Percentiles rank a stretch among this genome's conserved stretches.
phyloP scores from a whole-genome alignment of 1,140 invertebrate genomes.

The Vanessa atalanta region DNA sequence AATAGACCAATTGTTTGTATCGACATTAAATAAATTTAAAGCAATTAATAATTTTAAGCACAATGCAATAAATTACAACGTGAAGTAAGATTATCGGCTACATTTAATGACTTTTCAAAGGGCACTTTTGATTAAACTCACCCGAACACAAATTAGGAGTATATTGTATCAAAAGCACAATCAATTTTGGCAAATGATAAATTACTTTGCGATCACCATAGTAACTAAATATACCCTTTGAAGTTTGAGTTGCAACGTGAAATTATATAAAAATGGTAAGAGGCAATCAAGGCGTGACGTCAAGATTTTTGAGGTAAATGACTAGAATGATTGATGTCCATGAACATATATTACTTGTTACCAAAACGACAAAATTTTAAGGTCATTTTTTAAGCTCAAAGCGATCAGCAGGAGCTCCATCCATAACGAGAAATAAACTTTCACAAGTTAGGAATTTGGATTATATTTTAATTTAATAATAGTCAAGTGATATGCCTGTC shows the following conservation, averaged over 20 bases:
- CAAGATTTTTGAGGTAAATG: constrained; percentile 73
- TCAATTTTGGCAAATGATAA: constrained; percentile 56
- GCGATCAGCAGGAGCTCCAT: constrained; percentile 34
- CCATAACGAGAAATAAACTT: constrained; percentile 35
- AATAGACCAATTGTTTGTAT: not conserved
- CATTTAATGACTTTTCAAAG: constrained; percentile 14
- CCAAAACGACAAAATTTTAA: constrained; percentile 61
- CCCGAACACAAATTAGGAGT: constrained; percentile 35
- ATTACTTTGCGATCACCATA: constrained; percentile 52
- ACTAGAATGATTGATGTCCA: constrained; percentile 75
- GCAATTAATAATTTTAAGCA: not conserved
- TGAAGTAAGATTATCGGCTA: not conserved
- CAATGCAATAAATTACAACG: not conserved
- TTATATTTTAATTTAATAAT: constrained; percentile 1
- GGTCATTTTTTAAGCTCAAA: constrained; percentile 49
- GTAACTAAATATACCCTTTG: constrained; percentile 50
- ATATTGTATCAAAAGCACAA: constrained; percentile 37
- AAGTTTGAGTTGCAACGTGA: constrained; percentile 52
- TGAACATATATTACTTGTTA: constrained; percentile 63
- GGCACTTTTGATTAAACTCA: constrained; percentile 18
- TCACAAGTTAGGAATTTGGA: constrained; percentile 19
- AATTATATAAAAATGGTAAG: constrained; percentile 70
- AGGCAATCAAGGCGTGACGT: constrained; percentile 69
- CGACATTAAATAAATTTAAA: not conserved
- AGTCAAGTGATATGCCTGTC: too few relatives aligned